Evolutionary conservation across 1,140 invertebrate species (phyloP).

Genomic region (Pantala flavescens): DNA sequence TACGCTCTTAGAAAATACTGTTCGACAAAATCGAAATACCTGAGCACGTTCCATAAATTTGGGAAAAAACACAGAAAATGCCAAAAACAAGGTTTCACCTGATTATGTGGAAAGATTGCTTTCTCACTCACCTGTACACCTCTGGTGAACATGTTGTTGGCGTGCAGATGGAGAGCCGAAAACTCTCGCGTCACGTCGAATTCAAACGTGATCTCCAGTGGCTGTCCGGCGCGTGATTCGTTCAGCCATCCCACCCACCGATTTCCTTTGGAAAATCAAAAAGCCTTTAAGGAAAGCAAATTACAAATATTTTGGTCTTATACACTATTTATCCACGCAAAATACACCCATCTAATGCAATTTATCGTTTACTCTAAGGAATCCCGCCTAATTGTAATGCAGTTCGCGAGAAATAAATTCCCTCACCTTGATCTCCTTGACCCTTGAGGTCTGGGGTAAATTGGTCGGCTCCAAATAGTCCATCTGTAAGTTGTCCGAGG

Average conservation of each 20-base stretch:
- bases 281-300: background rate
- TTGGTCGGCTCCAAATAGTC: slow-evolving; percentile 43
- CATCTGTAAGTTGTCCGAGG: slow-evolving; percentile 52
- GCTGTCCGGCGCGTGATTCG: slow-evolving; percentile 36
- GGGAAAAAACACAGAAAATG: too few relatives aligned
- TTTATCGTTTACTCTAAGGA: too few relatives aligned
- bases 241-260: slow-evolving; percentile 88
- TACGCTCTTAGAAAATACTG: too few relatives aligned
- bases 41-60: too few relatives aligned
- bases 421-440: slow-evolving; percentile 3
- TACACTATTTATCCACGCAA: too few relatives aligned
- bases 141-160: slow-evolving; percentile 58
- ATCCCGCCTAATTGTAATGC: background rate
- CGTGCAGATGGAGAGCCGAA: slow-evolving; percentile 60
- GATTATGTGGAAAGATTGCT: too few relatives aligned
- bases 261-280: slow-evolving; percentile 44
- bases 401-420: background rate
- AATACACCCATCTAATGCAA: too few relatives aligned
- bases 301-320: background rate
- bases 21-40: too few relatives aligned
- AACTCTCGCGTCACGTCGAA: slow-evolving; percentile 69
- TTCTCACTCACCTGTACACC: slow-evolving; percentile 55
- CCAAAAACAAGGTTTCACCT: too few relatives aligned
- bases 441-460: slow-evolving; percentile 40
- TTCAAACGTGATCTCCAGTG: slow-evolving; percentile 62